Evolutionary conservation across 2,113 vertebrate genomes (phyloP), one percentile per base, ranked within the genome.

Genomic region (Poeciliopsis retropinna): DNA sequence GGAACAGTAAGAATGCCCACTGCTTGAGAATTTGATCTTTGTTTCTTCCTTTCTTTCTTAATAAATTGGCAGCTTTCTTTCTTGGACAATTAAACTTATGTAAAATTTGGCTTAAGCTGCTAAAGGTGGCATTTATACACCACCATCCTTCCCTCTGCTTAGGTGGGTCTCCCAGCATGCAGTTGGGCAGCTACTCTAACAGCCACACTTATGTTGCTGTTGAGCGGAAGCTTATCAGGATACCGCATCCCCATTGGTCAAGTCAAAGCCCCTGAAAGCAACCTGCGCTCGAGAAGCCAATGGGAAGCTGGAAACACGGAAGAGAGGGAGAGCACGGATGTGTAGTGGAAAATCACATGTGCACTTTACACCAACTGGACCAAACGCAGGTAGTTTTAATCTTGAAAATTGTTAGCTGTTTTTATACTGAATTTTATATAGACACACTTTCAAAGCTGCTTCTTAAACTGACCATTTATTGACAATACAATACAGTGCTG

Each of bases 101-200:
- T 9, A 64, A 12, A 25, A 13, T 19, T 6, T 65, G n/a, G 7
- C 14, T 51, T 14, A 47, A 29, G 10, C 65, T 68, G 15, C 19
- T 37, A 57, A n/a, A n/a, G 39, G 8, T 57, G 8, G 5, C 51
- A 57, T 9, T n/a, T 0, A 57, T 10, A 57, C 51, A 11, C 64
- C 25, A 15, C 22, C 28, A 34, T 15, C 39, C 28, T 34, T 44
- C 7, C 70, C 22, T 62, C 14, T 76, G n/a, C 39, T 11, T 57
- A 94, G 93, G 76, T 94, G 61, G 92, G 87, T 60, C 88, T 94
- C 75, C 93, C 93, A 84, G 91, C 92, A 76, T 90, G 87, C 90
- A 95, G 94, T 64, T 94, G 90, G 94, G 91, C 91, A 47, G 80
- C 93, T 1, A 94, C 93, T 19, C 75, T 94, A 34, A 87, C 32